Conservation (phyloP, 2,888 invertebrate species). For the Brenthis hecate region DNA sequence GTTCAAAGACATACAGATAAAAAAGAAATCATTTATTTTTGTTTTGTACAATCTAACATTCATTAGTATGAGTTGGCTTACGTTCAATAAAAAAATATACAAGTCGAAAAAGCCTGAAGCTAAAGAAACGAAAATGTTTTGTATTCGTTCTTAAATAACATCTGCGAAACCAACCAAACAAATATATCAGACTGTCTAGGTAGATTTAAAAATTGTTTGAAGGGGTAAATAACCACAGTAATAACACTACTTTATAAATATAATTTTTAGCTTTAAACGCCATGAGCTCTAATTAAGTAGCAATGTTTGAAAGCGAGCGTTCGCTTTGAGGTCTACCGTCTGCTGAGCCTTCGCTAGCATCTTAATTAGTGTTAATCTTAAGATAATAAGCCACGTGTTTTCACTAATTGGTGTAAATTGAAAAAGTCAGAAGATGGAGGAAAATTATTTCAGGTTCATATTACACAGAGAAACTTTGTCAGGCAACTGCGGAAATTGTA, state of each 20-base stretch:
- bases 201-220: slow-evolving; percentile 2
- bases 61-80: not conserved
- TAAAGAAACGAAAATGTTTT: slow-evolving; percentile 4
- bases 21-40: no score
- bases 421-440: slow-evolving; percentile 45
- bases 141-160: slow-evolving; percentile 11
- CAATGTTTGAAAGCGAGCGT: slow-evolving; percentile 65
- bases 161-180: slow-evolving; percentile 14
- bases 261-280: slow-evolving; percentile 38
- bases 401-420: slow-evolving; percentile 69
- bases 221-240: slow-evolving; percentile 19
- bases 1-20: no score
- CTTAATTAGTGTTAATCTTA: slow-evolving; percentile 78
- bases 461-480: slow-evolving; percentile 21
- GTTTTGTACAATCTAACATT: not conserved
- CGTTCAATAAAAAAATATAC: not conserved
- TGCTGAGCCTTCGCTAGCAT: slow-evolving; percentile 54
- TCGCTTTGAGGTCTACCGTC: slow-evolving; percentile 64
- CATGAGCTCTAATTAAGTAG: slow-evolving; percentile 64
- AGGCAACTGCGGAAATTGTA: slow-evolving; percentile 13
- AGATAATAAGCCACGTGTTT: slow-evolving; percentile 74
- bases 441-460: slow-evolving; percentile 23
- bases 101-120: not conserved
- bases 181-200: slow-evolving; percentile 10
- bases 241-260: slow-evolving; percentile 35